These are phyloP conservation scores for Halictus rubicundus DNA, from an alignment of 1,140 invertebrate species.

Conservation along the genomic window DNA sequence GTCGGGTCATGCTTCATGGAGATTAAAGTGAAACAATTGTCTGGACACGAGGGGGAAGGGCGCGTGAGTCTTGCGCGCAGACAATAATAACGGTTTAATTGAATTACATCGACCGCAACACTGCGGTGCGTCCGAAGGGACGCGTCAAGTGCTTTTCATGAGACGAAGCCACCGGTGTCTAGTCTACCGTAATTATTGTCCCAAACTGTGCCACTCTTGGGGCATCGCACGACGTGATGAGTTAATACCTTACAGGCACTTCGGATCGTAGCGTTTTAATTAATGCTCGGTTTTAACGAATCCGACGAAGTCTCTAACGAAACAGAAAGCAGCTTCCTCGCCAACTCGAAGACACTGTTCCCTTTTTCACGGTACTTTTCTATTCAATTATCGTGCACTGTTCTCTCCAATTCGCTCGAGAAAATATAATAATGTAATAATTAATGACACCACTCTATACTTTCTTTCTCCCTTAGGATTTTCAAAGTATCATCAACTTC, in stretches of 20 bases:
- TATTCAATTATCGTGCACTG: too few relatives aligned
- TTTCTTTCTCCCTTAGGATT: too few relatives aligned
- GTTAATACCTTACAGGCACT: conserved; percentile 23
- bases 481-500: too few relatives aligned
- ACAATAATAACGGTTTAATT: conserved; percentile 60
- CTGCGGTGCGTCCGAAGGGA: conserved; percentile 20
- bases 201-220: conserved; percentile 12
- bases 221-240: not conserved
- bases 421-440: too few relatives aligned
- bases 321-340: too few relatives aligned
- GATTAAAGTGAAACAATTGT: conserved; percentile 24
- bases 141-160: conserved; percentile 42
- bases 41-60: not conserved
- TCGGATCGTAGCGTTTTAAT: conserved; percentile 28
- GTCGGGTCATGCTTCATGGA: not conserved
- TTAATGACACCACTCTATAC: too few relatives aligned
- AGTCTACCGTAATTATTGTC: conserved; percentile 52
- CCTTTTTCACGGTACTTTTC: too few relatives aligned
- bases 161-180: conserved; percentile 40
- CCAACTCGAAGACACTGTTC: too few relatives aligned
- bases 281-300: conserved; percentile 1
- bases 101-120: conserved; percentile 58
- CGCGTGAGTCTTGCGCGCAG: conserved; percentile 11
- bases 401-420: too few relatives aligned
- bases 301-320: not conserved